Base-by-base conservation (phyloP, 2,888 invertebrate genomes). In the Leptinotarsa rubiginosa region DNA sequence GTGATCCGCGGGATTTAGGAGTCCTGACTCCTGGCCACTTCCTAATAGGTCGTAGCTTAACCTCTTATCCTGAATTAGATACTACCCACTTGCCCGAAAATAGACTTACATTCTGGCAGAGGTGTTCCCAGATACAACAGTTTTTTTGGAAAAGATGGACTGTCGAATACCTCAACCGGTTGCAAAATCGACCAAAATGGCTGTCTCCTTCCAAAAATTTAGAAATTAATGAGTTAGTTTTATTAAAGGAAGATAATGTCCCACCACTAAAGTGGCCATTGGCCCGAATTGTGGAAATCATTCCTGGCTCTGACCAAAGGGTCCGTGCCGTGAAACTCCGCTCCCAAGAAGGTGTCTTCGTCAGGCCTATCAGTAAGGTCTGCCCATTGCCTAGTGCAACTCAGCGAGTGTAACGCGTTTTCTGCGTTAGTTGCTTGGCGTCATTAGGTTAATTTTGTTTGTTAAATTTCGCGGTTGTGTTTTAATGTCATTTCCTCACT, bases 221-320 rank as follows among this genome's bases (percentile, higher is more conserved):
- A 3, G 25, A 59, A 62, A 13, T 59, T 7, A 59, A 72, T 56
- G 59, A 72, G 20, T 25, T 72, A 47, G 66, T 72, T n/a, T n/a
- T 72, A 25, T 10, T 72, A n/a, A 59, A 72, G 22, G 47, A 72
- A n/a, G 72, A 67, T 47, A n/a, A 66, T n/a, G 22, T 56, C 12
- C 72, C 72, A 12, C 72, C 72, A 15, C 54, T 72, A 18, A 56
- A 72, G 25, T 72, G 72, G 72, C 67, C 72, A 7, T 56, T 54
- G 22, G 72, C 56, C 20, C 52, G 66, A 67, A 56, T 72, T 66
- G 22, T 69, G 10, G 41, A 68, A 68, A 20, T 65, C 2, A 62
- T 64, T 20, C 69, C 62, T n/a, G 47, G 73, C 41, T 31, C 10
- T 12, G 73, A 73, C 41, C 31, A 64, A 7, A 49, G 52, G 41